Evolutionary conservation across 2,888 invertebrate genomes (phyloP), one percentile per base, ranked within the genome.

Genomic region (Drosophila lacicola): DNA sequence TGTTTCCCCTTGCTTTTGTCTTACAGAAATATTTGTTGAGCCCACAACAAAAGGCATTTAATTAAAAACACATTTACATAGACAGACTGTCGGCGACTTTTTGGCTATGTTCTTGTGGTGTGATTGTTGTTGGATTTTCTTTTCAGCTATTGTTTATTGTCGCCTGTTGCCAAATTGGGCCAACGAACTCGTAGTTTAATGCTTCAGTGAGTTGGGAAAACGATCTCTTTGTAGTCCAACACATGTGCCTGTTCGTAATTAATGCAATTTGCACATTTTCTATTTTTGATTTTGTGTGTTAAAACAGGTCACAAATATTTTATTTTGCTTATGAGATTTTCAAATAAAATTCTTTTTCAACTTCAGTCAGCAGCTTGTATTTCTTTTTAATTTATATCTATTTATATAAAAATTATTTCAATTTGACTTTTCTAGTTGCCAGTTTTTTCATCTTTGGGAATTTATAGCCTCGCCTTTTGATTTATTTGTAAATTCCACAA

Each of bases 31-130:
- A 44, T 42, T 66, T 65, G 51, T 72, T 67, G 65, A 53, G 58
- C 47, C 61, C 60, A 56, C 49, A 86, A 86, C 82, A 83, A 84
- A 69, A 85, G 78, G 57, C 72, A 80, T 82, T 83, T 83, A 85
- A 83, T 83, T 83, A 83, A 88, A 88, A 83, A 80, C 74, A 74
- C 86, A 83, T 88, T 88, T 85, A 70, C 70, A 72, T 87, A 65
- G 75, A 66, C 69, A 68, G 65, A 68, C 61, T 45, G 78, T 50
- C 63, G 77, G 57, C 72, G 72, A 60, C 55, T 69, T 58, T 41
- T 39, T 14, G 25, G 34, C 19, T 51, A 41, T 57, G 19, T 42
- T 65, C 54, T 70, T 37, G 39, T 47, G 34, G n/a, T 19, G 9
- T 46, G 14, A 13, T 42, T 37, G 19, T 33, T 34, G 17, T 39